These are phyloP conservation scores for Gymnocheta viridis DNA, from an alignment of 2,888 invertebrate genomes.

Conservation along the genomic window DNA sequence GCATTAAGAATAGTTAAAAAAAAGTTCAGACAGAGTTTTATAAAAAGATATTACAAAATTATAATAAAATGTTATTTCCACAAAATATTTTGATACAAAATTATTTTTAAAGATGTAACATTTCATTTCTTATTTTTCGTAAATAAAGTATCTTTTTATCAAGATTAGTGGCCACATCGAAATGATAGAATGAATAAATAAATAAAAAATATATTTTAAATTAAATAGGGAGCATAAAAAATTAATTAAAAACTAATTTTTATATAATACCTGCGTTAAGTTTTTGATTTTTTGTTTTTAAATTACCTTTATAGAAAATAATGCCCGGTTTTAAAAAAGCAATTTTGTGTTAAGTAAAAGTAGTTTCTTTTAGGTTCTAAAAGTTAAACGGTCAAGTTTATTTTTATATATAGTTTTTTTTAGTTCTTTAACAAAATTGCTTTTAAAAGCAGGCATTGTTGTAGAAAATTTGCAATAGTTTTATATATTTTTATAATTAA, in stretches of 20 bases:
- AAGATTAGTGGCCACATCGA: conserved; percentile 61
- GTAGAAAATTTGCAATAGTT: conserved; percentile 46
- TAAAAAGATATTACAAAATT: conserved; percentile 8
- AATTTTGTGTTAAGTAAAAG: conserved; percentile 52
- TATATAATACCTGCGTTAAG: conserved; percentile 67
- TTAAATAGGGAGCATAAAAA: conserved; percentile 25
- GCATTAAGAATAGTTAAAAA: conserved; percentile 31
- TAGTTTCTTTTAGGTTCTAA: not conserved
- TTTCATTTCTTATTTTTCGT: not conserved
- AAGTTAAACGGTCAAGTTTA: conserved; percentile 28
- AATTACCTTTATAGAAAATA: conserved; percentile 66
- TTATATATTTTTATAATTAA: conserved; percentile 33
- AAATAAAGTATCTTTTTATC: not conserved
- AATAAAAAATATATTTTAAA: conserved; percentile 33
- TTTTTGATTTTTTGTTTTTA: conserved; percentile 36
- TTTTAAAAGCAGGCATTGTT: conserved; percentile 78
- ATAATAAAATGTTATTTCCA: conserved; percentile 69
- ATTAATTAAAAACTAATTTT: conserved; percentile 60
- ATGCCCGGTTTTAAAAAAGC: conserved; percentile 79
- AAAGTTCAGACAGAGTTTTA: not conserved
- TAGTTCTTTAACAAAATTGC: conserved; percentile 68
- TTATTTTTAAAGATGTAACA: conserved; percentile 74
- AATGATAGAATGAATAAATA: conserved; percentile 42
- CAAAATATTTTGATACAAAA: conserved; percentile 80
- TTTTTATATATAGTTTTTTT: not conserved